Percentiles rank a stretch among this genome's conserved stretches.
Evolutionary conservation across 2,888 invertebrate species (phyloP).

Genomic region (Aplocera efformata): DNA sequence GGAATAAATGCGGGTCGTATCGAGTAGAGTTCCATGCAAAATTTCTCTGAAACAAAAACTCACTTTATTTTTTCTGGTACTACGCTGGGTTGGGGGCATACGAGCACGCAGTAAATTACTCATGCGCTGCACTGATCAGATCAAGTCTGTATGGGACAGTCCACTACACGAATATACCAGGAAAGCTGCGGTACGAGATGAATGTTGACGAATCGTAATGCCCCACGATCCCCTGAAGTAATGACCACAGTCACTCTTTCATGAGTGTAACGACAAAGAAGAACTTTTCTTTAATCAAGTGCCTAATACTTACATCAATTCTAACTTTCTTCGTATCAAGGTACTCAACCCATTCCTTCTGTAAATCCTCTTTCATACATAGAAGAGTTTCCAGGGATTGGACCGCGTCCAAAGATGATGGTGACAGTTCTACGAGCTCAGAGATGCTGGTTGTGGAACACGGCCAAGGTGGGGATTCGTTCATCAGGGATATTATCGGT

Average conservation of each 20-base stretch:
- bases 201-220: too few relatives aligned
- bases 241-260: too few relatives aligned
- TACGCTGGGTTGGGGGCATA: background rate
- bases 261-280: too few relatives aligned
- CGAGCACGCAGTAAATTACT: too few relatives aligned
- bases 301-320: constrained; percentile 53
- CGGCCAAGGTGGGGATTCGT: constrained; percentile 70
- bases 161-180: too few relatives aligned
- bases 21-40: constrained; percentile 48
- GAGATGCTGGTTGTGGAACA: constrained; percentile 64
- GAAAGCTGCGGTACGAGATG: too few relatives aligned
- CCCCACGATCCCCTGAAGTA: too few relatives aligned
- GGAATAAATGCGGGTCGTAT: constrained; percentile 52
- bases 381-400: constrained; percentile 64
- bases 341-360: constrained; percentile 67
- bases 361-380: constrained; percentile 60
- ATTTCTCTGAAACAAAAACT: constrained; percentile 40
- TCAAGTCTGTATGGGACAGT: too few relatives aligned
- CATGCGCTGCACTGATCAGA: too few relatives aligned
- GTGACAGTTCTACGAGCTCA: constrained; percentile 45
- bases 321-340: constrained; percentile 38
- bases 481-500: constrained; percentile 60
- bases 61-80: background rate
- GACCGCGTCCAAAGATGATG: constrained; percentile 52
- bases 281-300: too few relatives aligned